Conservation (phyloP, 2,888 invertebrate genomes). For the Trissolcus japonicus region DNA sequence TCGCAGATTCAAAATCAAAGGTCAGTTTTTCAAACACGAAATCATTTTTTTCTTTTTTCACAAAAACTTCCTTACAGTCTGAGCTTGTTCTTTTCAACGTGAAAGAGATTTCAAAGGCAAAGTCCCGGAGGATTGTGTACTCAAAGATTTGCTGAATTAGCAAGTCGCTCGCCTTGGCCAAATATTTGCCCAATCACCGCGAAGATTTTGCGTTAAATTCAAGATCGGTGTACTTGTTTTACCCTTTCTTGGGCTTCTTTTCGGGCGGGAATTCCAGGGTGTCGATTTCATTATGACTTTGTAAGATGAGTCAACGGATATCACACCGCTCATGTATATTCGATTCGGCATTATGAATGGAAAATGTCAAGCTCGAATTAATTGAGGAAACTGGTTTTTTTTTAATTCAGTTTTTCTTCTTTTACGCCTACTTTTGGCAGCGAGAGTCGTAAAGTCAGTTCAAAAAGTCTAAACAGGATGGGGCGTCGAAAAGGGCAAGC, state of each 20-base stretch:
- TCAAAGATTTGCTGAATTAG: constrained; percentile 54
- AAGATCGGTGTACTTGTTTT: constrained; percentile 63
- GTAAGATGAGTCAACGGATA: constrained; percentile 60
- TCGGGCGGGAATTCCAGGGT: constrained; percentile 10
- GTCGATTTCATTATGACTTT: constrained; percentile 56
- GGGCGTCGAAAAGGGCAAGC: constrained; percentile 67
- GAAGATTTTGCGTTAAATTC: constrained; percentile 74
- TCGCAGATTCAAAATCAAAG: too few relatives aligned
- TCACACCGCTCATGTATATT: constrained; percentile 60
- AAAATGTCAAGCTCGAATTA: constrained; percentile 16
- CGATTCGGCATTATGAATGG: constrained; percentile 25
- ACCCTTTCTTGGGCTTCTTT: constrained; percentile 40
- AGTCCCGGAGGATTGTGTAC: constrained; percentile 45
- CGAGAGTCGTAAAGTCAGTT: constrained; percentile 21
- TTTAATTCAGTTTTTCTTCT: too few relatives aligned
- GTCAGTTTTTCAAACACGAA: too few relatives aligned
- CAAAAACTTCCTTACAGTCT: too few relatives aligned
- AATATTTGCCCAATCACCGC: constrained; percentile 76
- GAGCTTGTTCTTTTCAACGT: constrained; percentile 1
- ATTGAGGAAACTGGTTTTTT: constrained; percentile 6
- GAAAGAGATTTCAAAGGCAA: constrained; percentile 32
- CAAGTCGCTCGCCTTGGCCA: constrained; percentile 69
- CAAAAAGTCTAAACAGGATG: constrained; percentile 45
- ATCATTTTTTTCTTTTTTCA: too few relatives aligned
- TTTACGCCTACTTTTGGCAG: not conserved